phyloP scores from a whole-genome alignment of 1,140 invertebrate genomes.

The Psix sp. region DNA sequence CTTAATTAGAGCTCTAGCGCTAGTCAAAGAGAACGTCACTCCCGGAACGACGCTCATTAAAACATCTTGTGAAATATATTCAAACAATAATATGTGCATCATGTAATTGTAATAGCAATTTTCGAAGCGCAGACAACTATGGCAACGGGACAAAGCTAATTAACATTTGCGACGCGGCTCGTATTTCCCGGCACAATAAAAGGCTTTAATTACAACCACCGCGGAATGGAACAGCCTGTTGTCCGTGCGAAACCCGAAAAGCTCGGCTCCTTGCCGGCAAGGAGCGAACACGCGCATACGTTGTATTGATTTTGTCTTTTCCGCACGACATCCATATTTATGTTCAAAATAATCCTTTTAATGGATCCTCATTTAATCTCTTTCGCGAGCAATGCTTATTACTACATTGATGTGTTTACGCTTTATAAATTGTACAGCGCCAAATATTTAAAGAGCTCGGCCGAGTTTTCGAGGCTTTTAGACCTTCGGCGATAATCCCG shows the following conservation, averaged over 20 bases:
- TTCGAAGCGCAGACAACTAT: slow-evolving; percentile 38
- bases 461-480: slow-evolving; percentile 31
- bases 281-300: slow-evolving; percentile 12
- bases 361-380: slow-evolving; percentile 42
- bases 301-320: slow-evolving; percentile 45
- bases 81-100: slow-evolving; percentile 30
- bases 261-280: background rate
- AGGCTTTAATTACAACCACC: slow-evolving; percentile 32
- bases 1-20: slow-evolving; percentile 20
- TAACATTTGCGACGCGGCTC: slow-evolving; percentile 40
- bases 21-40: slow-evolving; percentile 25
- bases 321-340: slow-evolving; percentile 40
- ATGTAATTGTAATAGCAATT: slow-evolving; percentile 44
- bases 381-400: slow-evolving; percentile 46
- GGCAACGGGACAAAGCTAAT: slow-evolving; percentile 42
- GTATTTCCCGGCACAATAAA: slow-evolving; percentile 28
- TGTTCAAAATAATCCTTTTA: slow-evolving; percentile 48
- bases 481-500: slow-evolving; percentile 64
- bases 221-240: slow-evolving; percentile 30
- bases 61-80: slow-evolving; percentile 37
- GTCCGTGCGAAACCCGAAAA: slow-evolving; percentile 1
- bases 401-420: slow-evolving; percentile 41
- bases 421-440: slow-evolving; percentile 46
- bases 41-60: slow-evolving; percentile 20
- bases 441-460: slow-evolving; percentile 52